Base-by-base conservation (phyloP, 2,888 invertebrate genomes). In the Peribatodes rhomboidaria region DNA sequence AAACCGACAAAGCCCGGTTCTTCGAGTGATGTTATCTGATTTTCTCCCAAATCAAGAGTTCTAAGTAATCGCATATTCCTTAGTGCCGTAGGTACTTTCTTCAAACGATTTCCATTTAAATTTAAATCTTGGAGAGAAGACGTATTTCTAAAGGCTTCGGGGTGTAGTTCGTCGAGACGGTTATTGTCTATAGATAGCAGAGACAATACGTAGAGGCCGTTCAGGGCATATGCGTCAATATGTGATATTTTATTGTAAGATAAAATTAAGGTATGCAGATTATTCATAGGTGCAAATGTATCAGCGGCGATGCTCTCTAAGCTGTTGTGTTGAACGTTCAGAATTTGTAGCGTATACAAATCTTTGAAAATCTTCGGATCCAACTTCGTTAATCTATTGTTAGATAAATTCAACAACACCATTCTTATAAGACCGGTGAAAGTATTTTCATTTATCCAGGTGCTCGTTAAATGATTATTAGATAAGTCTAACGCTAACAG, bases 31-130 rank as follows among this genome's bases (percentile, higher is more conserved):
- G 95, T 95, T 84, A 99, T 97, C 85, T 95, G 94, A 93, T 99
- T 99, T 89, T 98, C 98, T 62, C 98, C 98, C 74, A 99, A 94
- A 92, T 98, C 98, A 68, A 99, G 95, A 53, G 97, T 97, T 84
- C 97, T 95, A 79, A 99, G 92, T 79, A 98, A 94, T 72, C 97
- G 95, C 96, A 98, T 97, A 89, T 97, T 97, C 83, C 96, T 95
- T 67, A 98, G 88, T 22, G 98, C 98, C 78, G 95, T 87, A 47
- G 98, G 98, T 77, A 98, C 95, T 76, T 95, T 94, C 82, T 96
- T 96, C 79, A 98, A 94, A 81, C 96, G 95, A 91, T 98, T 98
- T 67, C 97, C 97, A 89, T 97, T 98, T 81, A 98, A 94, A 94
- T 98, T 97, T 76, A 98, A 94, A 90, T 98, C 98, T 90, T 98